Percentiles rank a stretch among this genome's conserved stretches.
Evolutionary conservation across 2,113 vertebrate species (phyloP).

Genomic region (Nymphicus hollandicus): DNA sequence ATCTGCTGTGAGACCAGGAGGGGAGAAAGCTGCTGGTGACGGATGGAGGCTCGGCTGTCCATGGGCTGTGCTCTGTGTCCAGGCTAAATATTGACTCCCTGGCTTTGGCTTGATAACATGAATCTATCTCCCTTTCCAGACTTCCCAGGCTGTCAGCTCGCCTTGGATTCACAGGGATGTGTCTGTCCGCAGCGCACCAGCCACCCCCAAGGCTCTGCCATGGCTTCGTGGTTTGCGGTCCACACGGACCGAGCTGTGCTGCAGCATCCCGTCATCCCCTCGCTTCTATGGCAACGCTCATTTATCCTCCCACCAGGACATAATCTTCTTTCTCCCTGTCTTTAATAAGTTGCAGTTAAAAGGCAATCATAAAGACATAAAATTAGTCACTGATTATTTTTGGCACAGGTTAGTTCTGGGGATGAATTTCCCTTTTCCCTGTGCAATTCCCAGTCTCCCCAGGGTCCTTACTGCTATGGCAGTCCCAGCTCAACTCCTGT

Average conservation of each 20-base stretch:
- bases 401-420: neutral
- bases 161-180: fast-evolving
- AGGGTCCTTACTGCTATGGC: neutral
- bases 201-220: fast-evolving
- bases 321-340: neutral
- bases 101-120: neutral
- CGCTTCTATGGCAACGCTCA: neutral
- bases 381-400: constrained; percentile 37
- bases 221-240: neutral
- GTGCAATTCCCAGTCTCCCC: neutral
- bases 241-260: neutral
- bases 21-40: neutral
- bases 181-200: fast-evolving
- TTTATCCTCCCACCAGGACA: constrained; percentile 5
- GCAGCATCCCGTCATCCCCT: constrained; percentile 4
- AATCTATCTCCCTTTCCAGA: neutral
- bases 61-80: neutral
- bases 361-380: neutral
- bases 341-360: neutral
- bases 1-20: neutral
- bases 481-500: neutral
- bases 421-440: neutral
- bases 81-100: neutral
- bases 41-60: neutral
- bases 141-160: neutral